These are phyloP conservation scores for Illadopsis cleaveri DNA, from an alignment of 2,113 vertebrate species.

Conservation along the genomic window DNA sequence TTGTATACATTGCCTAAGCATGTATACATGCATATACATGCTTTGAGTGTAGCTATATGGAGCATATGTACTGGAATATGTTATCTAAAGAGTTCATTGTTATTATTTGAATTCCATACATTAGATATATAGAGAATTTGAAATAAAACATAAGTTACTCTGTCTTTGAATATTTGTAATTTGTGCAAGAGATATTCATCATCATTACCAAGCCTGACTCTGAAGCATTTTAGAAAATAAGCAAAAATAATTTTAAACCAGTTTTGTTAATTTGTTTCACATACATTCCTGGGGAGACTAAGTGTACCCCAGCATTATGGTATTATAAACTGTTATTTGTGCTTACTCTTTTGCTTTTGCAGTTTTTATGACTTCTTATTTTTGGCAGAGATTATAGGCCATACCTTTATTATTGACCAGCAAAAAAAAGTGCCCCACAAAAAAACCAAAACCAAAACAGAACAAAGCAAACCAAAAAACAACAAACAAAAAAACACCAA, in stretches of 20 bases:
- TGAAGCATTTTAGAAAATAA: not conserved
- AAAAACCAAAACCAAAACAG: not conserved
- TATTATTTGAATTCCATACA: not conserved
- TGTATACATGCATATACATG: fast-evolving
- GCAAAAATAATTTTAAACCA: not conserved
- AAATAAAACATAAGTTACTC: not conserved
- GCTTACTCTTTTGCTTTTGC: not conserved
- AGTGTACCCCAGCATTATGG: not conserved
- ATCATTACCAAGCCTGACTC: not conserved
- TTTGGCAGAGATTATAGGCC: not conserved
- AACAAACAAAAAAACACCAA: too few species aligned
- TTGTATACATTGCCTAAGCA: not conserved
- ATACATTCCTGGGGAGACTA: not conserved
- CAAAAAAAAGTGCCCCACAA: not conserved
- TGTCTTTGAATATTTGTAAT: not conserved
- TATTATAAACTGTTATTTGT: not conserved
- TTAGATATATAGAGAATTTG: not conserved
- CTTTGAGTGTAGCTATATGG: not conserved
- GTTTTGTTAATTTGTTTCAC: not conserved
- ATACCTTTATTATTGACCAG: not conserved
- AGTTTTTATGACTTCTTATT: not conserved
- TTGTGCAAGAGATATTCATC: not conserved
- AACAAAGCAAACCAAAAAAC: not conserved
- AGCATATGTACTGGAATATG: not conserved
- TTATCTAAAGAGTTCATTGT: not conserved